Conservation (phyloP, 2,797 vertebrate genomes). For the Phrynocephalus guinanensis region DNA sequence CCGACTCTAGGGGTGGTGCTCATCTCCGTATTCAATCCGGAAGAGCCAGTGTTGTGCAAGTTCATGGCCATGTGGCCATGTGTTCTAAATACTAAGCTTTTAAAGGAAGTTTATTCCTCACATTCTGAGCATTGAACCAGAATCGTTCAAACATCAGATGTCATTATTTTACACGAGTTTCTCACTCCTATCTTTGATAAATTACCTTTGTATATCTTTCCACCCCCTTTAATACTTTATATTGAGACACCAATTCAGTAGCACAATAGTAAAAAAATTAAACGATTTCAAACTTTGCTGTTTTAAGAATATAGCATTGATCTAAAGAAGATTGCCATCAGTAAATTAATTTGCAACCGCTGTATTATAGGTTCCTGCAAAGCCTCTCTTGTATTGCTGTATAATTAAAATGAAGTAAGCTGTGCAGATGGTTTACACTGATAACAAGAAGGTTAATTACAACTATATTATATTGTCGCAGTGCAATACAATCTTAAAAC, state of each 20-base stretch:
- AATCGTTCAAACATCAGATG: neutral
- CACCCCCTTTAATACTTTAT: neutral
- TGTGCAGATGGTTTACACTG: slow-evolving; percentile 31
- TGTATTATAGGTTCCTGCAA: neutral
- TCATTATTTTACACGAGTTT: neutral
- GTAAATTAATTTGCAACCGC: neutral
- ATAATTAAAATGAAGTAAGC: slow-evolving; percentile 26
- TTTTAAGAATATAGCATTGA: neutral
- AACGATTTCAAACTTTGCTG: slow-evolving; percentile 5
- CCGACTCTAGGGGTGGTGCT: too few species aligned
- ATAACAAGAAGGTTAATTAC: slow-evolving; percentile 32
- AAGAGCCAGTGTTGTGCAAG: too few species aligned
- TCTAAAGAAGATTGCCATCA: neutral
- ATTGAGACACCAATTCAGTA: slow-evolving; percentile 9
- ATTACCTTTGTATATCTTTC: neutral
- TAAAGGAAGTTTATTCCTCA: too few species aligned
- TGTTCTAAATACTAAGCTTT: neutral
- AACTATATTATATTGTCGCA: neutral
- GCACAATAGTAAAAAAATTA: neutral
- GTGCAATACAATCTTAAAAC: neutral
- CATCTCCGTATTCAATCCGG: too few species aligned
- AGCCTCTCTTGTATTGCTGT: neutral
- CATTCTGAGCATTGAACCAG: neutral
- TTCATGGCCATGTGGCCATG: too few species aligned
- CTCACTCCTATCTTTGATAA: neutral